Conservation (phyloP, 92 coral and sea anemone genomes). For the Anthopleura xanthogrammica region DNA sequence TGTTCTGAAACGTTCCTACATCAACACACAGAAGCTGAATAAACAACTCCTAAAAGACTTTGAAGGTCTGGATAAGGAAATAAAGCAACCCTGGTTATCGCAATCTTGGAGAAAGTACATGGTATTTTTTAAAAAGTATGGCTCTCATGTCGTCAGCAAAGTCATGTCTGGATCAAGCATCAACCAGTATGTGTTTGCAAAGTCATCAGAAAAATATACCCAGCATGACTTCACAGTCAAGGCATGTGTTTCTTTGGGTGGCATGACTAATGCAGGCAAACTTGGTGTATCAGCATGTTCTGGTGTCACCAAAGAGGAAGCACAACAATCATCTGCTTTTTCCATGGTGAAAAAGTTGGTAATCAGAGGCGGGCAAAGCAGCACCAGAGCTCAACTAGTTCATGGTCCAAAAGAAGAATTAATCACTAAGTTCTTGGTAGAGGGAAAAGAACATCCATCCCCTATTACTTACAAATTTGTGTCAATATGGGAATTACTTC, state of each 20-base stretch:
- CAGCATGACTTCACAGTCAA: slow-evolving; percentile 47
- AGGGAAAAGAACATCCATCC: too few relatives aligned
- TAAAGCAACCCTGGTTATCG: slow-evolving; percentile 22
- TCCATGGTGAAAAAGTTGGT: slow-evolving; percentile 36
- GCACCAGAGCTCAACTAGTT: too few relatives aligned
- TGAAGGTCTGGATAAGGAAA: not conserved
- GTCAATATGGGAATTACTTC: too few relatives aligned
- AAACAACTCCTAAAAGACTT: slow-evolving; percentile 32
- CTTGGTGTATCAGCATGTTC: slow-evolving; percentile 48
- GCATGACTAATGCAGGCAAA: not conserved
- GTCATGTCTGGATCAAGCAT: slow-evolving; percentile 49
- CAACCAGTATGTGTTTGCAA: slow-evolving; percentile 52
- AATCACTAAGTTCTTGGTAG: too few relatives aligned
- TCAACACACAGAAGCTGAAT: slow-evolving; percentile 15
- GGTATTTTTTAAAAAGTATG: slow-evolving; percentile 39
- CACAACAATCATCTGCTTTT: not conserved
- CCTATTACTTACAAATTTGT: too few relatives aligned
- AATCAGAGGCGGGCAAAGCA: slow-evolving; percentile 32
- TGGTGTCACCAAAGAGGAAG: slow-evolving; percentile 41
- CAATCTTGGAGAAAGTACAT: slow-evolving; percentile 43
- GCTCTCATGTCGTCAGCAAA: slow-evolving; percentile 50
- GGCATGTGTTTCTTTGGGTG: slow-evolving; percentile 55
- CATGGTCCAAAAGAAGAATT: too few relatives aligned
- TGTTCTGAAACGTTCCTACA: slow-evolving; percentile 38
- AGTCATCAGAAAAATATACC: not conserved